These are phyloP conservation scores for Ammodytes dubius DNA, from an alignment of 2,113 vertebrate species.

Conservation along the genomic window DNA sequence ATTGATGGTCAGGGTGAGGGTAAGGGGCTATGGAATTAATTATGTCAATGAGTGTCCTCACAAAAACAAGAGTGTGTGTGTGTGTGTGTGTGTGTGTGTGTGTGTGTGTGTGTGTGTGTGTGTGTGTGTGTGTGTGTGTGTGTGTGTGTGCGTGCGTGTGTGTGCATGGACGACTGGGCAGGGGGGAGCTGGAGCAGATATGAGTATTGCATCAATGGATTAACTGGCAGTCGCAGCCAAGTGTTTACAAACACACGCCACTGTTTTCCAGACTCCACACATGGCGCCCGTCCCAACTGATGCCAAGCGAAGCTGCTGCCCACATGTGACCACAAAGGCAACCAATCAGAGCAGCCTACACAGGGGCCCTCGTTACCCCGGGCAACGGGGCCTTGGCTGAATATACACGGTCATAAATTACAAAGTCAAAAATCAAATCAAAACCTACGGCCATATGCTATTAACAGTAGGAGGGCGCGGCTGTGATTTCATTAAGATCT, in stretches of 20 bases:
- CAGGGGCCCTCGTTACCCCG: slow-evolving; percentile 29
- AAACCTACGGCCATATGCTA: slow-evolving; percentile 55
- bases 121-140: too few species aligned
- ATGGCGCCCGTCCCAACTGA: slow-evolving; percentile 62
- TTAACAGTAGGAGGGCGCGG: slow-evolving; percentile 44
- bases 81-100: too few species aligned
- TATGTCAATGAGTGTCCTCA: too few species aligned
- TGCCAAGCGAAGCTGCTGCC: neutral
- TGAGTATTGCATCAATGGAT: slow-evolving; percentile 21
- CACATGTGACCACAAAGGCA: slow-evolving; percentile 41
- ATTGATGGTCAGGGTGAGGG: too few species aligned
- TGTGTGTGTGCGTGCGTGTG: neutral
- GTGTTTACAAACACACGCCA: slow-evolving; percentile 61
- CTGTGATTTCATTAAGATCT: slow-evolving; percentile 59
- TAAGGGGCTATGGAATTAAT: too few species aligned
- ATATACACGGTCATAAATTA: slow-evolving; percentile 60
- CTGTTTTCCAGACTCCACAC: slow-evolving; percentile 41
- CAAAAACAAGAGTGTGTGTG: too few species aligned
- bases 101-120: too few species aligned
- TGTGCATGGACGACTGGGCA: too few species aligned
- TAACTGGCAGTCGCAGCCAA: slow-evolving; percentile 28
- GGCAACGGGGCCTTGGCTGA: slow-evolving; percentile 33
- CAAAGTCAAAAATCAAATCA: slow-evolving; percentile 40
- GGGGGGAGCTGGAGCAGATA: neutral
- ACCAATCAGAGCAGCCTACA: slow-evolving; percentile 47